A percentile compares a stretch with the other conserved stretches of the same genome.
These are phyloP conservation scores for Balanococcus diminutus DNA, from an alignment of 2,888 invertebrate genomes.

Conservation along the genomic window DNA sequence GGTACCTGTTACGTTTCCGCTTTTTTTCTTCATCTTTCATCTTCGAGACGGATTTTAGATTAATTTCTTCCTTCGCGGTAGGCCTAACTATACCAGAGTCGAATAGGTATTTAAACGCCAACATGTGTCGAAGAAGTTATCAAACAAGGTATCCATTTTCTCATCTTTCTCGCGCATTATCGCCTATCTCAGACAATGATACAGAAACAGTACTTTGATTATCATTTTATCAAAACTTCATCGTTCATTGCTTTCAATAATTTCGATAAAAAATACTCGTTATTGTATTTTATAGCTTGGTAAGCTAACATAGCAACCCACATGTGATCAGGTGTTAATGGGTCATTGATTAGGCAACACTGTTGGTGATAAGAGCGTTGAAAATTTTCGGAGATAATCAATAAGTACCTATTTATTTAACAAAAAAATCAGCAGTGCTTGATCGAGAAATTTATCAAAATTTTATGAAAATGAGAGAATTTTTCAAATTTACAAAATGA, in stretches of 20 bases:
- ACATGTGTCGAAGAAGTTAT: neutral
- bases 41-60: neutral
- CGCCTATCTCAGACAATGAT: neutral
- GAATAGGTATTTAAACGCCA: neutral
- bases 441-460: no score
- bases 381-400: neutral
- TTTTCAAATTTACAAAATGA: no score
- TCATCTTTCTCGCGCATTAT: neutral
- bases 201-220: neutral
- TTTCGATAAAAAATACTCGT: neutral
- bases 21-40: neutral
- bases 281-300: neutral
- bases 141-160: neutral
- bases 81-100: neutral
- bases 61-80: neutral
- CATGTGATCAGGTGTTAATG: neutral
- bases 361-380: neutral
- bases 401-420: no score
- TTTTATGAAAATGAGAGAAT: no score
- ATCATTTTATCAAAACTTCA: neutral
- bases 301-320: neutral
- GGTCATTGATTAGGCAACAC: neutral
- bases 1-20: constrained; percentile 21
- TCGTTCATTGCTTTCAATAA: neutral
- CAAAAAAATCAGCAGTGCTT: no score